Conservation (phyloP, 2,113 vertebrate species). For the Psephotus haematonotus region DNA sequence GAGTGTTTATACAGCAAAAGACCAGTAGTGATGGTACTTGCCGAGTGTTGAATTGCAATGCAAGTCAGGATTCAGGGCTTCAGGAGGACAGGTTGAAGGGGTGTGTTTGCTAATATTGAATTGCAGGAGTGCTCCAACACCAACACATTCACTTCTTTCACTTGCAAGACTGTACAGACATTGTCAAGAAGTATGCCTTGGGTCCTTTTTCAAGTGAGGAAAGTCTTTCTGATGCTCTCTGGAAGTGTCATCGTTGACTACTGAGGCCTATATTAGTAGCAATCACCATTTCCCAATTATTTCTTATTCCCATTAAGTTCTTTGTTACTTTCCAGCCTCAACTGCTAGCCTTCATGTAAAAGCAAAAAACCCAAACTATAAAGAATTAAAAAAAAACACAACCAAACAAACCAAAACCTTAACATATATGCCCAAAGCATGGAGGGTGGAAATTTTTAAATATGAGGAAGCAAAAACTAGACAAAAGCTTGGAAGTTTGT, state of each 20-base stretch:
- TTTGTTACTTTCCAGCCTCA: not conserved
- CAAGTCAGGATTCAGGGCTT: not conserved
- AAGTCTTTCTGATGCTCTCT: not conserved
- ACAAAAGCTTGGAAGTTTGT: not conserved
- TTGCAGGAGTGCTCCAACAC: not conserved
- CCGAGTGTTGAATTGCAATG: not conserved
- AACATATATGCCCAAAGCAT: not conserved
- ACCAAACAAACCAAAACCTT: not conserved
- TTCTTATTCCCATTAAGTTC: not conserved
- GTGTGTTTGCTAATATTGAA: not conserved
- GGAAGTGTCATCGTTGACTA: not conserved
- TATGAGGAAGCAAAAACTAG: not conserved
- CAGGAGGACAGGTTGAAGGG: not conserved
- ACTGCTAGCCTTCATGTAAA: not conserved
- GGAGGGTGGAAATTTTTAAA: not conserved
- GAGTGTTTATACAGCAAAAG: not conserved
- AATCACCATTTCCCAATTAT: not conserved
- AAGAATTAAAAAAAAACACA: not conserved
- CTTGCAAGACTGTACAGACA: not conserved
- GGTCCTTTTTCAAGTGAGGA: not conserved
- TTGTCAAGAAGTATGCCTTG: not conserved
- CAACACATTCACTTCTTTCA: not conserved
- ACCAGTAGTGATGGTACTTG: not conserved
- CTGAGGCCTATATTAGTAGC: fast-evolving
- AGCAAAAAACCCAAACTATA: not conserved